A percentile compares a stretch with the other conserved stretches of the same genome.
These are phyloP conservation scores for Eurystomus gularis DNA, from an alignment of 2,113 vertebrate genomes.

Conservation along the genomic window DNA sequence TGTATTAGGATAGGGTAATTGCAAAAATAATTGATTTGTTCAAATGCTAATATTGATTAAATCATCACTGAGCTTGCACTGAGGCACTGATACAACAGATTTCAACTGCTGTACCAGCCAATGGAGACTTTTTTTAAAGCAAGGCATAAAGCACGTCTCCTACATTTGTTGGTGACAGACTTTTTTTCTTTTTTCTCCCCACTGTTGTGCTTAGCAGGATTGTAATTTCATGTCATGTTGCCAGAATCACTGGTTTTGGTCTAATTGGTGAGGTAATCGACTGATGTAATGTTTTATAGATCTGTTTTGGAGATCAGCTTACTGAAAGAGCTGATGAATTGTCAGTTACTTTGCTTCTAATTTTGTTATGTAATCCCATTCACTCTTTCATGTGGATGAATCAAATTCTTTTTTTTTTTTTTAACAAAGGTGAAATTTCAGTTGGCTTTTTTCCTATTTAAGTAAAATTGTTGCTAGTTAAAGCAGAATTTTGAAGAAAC, in stretches of 20 bases:
- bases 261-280: background rate
- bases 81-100: background rate
- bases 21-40: conserved; percentile 25
- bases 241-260: background rate
- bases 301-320: conserved; percentile 21
- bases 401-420: background rate
- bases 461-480: background rate
- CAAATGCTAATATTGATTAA: background rate
- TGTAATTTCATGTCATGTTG: background rate
- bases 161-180: background rate
- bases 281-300: background rate
- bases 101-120: background rate
- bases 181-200: too few species aligned
- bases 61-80: background rate
- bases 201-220: background rate
- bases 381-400: background rate
- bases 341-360: background rate
- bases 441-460: background rate
- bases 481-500: background rate
- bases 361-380: background rate
- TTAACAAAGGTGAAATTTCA: background rate
- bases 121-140: background rate
- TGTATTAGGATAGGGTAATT: background rate
- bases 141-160: background rate
- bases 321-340: background rate